phyloP scores from a whole-genome alignment of 2,888 invertebrate species.

The Cosmopolites sordidus region DNA sequence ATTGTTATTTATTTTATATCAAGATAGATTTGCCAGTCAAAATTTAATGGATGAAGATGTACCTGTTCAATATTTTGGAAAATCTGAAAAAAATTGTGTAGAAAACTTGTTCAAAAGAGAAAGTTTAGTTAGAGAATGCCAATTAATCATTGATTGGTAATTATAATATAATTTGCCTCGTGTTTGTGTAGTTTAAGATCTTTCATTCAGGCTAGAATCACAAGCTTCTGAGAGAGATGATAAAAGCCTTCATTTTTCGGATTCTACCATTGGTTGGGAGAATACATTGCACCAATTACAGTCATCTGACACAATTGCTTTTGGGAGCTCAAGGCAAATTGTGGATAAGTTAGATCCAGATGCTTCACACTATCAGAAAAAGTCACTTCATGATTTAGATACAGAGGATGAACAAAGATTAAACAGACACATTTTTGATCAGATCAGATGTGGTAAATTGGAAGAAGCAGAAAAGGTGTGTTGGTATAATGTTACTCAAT shows the following conservation, averaged over 20 bases:
- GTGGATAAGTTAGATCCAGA: conserved; percentile 82
- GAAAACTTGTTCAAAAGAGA: conserved; percentile 57
- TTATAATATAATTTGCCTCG: conserved; percentile 7
- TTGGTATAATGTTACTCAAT: background rate
- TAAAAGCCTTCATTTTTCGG: conserved; percentile 69
- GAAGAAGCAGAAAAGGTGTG: conserved; percentile 70
- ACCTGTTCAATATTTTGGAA: conserved; percentile 40
- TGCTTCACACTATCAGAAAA: conserved; percentile 75
- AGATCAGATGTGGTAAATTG: conserved; percentile 81
- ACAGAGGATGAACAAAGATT: conserved; percentile 70
- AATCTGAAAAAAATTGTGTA: conserved; percentile 60
- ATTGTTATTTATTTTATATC: conserved; percentile 73
- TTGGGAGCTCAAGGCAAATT: conserved; percentile 54
- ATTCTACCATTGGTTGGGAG: conserved; percentile 83
- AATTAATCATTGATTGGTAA: conserved; percentile 85
- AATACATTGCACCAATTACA: conserved; percentile 78
- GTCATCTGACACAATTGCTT: conserved; percentile 54
- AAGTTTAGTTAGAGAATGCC: conserved; percentile 60
- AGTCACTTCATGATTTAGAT: conserved; percentile 80
- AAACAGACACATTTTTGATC: conserved; percentile 61
- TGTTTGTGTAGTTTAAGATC: no score
- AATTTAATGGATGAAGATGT: conserved; percentile 40
- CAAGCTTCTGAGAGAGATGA: conserved; percentile 59
- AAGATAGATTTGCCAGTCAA: conserved; percentile 61
- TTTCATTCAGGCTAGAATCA: conserved; percentile 64